Evolutionary conservation across 2,888 invertebrate genomes (phyloP).

Genomic region (Agriopis aurantiaria): DNA sequence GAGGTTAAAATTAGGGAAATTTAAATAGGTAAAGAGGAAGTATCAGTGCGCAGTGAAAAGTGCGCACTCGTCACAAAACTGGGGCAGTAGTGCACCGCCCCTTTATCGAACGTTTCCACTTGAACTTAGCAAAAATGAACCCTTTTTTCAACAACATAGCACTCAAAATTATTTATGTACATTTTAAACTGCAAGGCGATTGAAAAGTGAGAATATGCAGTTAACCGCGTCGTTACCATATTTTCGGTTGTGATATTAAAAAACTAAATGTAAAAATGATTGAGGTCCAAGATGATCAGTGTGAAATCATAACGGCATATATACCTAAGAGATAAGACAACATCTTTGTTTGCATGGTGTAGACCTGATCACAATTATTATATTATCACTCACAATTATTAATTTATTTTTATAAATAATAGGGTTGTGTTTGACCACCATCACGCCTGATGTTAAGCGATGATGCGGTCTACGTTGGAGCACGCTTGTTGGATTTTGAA

Average conservation of each 20-base stretch:
- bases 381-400: too few relatives aligned
- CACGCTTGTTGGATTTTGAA: too few relatives aligned
- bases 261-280: slow-evolving; percentile 12
- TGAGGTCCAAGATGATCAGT: slow-evolving; percentile 4
- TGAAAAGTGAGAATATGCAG: slow-evolving; percentile 72
- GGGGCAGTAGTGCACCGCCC: slow-evolving; percentile 86
- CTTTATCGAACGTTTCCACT: slow-evolving; percentile 80
- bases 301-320: slow-evolving; percentile 13
- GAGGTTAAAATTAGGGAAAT: slow-evolving; percentile 61
- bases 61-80: slow-evolving; percentile 84
- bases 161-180: slow-evolving; percentile 61
- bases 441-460: too few relatives aligned
- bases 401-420: too few relatives aligned
- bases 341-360: not conserved
- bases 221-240: slow-evolving; percentile 65
- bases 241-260: slow-evolving; percentile 43
- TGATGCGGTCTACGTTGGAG: too few relatives aligned
- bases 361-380: not conserved
- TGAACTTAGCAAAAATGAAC: slow-evolving; percentile 70
- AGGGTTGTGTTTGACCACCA: too few relatives aligned
- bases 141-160: slow-evolving; percentile 64
- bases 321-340: slow-evolving; percentile 2
- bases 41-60: slow-evolving; percentile 81
- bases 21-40: slow-evolving; percentile 77
- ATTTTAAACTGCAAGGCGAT: slow-evolving; percentile 58